These are phyloP conservation scores for Henicopernis longicauda DNA, from an alignment of 2,113 vertebrate genomes.

Conservation along the genomic window DNA sequence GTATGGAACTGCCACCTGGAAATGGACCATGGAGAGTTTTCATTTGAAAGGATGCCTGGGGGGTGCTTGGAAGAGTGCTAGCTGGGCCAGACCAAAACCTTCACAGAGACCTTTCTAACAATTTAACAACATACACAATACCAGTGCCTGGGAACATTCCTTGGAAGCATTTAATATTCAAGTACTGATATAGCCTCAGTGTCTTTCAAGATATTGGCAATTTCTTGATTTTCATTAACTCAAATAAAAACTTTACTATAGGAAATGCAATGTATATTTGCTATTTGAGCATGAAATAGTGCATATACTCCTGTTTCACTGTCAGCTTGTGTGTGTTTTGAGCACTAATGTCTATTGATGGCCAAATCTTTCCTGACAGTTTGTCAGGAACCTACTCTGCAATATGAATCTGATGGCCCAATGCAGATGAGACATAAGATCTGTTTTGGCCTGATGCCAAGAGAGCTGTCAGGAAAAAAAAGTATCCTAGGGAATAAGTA, in stretches of 20 bases:
- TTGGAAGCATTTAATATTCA: neutral
- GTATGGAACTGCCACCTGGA: neutral
- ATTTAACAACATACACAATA: neutral
- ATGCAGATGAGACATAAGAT: neutral
- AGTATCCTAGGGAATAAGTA: neutral
- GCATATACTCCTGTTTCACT: neutral
- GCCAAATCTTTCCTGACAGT: neutral
- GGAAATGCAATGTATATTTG: neutral
- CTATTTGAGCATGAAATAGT: neutral
- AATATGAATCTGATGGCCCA: neutral
- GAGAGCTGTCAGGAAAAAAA: neutral
- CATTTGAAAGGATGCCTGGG: neutral
- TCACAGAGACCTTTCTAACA: neutral
- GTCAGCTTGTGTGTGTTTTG: neutral
- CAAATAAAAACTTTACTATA: neutral
- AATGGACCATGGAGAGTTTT: neutral
- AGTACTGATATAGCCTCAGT: neutral
- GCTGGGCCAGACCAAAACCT: neutral
- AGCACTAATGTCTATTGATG: neutral
- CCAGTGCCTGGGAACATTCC: neutral
- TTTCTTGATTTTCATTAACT: neutral
- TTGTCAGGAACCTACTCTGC: neutral
- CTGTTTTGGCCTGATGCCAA: neutral
- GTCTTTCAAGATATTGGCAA: neutral
- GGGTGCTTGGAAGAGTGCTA: neutral